Conservation (phyloP, 2,888 invertebrate genomes). For the Rapana venosa region DNA sequence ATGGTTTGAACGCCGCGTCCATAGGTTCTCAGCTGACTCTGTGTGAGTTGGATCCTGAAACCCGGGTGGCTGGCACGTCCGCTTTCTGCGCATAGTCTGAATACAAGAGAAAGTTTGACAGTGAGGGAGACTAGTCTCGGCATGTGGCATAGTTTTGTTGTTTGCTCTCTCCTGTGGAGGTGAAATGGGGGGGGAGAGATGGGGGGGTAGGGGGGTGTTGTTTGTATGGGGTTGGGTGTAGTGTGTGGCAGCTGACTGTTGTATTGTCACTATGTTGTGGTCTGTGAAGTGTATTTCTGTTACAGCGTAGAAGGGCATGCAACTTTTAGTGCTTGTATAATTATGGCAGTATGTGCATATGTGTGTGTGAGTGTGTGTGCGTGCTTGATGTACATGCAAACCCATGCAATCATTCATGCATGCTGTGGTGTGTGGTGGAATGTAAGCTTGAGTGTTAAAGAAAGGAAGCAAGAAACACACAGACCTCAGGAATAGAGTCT, state of each 20-base stretch:
- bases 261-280: background rate
- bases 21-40: background rate
- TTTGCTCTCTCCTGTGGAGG: background rate
- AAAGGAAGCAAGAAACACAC: too few species aligned
- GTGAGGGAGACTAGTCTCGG: conserved; percentile 11
- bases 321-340: background rate
- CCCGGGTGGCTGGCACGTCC: background rate
- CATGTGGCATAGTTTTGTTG: background rate
- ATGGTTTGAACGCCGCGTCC: background rate
- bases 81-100: background rate
- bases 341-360: background rate
- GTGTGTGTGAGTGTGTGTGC: conserved; percentile 3
- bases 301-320: too few species aligned
- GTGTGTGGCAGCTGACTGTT: background rate
- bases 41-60: too few species aligned
- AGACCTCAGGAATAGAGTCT: too few species aligned
- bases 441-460: background rate
- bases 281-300: too few species aligned
- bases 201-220: background rate
- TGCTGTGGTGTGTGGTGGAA: background rate
- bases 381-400: background rate
- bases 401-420: too few species aligned
- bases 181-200: background rate
- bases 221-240: background rate
- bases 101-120: conserved; percentile 24